Evolutionary conservation across 2,888 invertebrate genomes (phyloP), one percentile per base, ranked within the genome.

Genomic region (Morinoia aosen): DNA sequence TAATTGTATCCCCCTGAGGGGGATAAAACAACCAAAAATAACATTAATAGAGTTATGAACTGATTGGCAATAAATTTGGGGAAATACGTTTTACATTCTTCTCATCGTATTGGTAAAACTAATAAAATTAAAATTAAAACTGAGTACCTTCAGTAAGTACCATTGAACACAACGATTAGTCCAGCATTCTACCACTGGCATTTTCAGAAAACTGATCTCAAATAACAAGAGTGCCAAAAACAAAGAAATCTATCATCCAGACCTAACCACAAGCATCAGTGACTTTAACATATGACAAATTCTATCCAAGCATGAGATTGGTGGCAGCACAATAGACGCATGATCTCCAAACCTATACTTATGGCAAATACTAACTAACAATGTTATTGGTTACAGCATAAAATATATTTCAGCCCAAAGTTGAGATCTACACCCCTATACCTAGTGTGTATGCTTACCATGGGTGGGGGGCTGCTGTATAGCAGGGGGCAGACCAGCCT

Each of bases 401-500:
- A 48, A 48, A 48, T 5, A 48, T 5, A 48, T 48, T 48, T 48
- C 48, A 48, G 48, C 48, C 76, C 76, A 76, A 76, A 19, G 33
- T 1, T 25, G 12, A 76, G 8, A 76, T 76, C 76, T 76, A 12
- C 16, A 33, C 33, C 10, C 25, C 25, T 8, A 76, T 10, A 33
- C 76, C 7, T 7, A 3, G 19, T 76, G 7, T 76, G 2, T 76
- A 2, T 3, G 25, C 33, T 76, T 2, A 95, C 95, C 95, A 57
- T 57, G 64, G 33, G 64, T 19, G 39, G 95, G n/a, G 10, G 61
- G n/a, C 57, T 76, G 64, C 39, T 95, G 96, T 88, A 96, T 95
- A 40, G 96, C 95, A 91, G 96, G 96, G 16, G 96, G 96, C 39
- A 96, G 88, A 25, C 96, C 96, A 88, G 96, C 96, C 58, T 98